A percentile compares a stretch with the other conserved stretches of the same genome.
These are phyloP conservation scores for Herpetotheres cachinnans DNA, from an alignment of 2,113 vertebrate species.

Conservation along the genomic window DNA sequence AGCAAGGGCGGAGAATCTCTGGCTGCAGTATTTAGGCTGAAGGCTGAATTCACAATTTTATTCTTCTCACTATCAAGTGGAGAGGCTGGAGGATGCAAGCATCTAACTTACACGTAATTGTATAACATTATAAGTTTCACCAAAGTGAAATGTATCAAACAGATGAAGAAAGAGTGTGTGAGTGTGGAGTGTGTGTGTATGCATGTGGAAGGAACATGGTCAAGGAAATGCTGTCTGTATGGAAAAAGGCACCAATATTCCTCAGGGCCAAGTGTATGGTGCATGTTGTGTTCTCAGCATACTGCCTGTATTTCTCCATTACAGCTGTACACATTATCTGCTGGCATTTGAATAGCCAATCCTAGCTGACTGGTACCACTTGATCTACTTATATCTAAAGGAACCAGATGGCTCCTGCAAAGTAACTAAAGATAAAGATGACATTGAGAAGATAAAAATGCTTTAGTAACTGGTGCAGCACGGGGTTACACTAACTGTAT, in stretches of 20 bases:
- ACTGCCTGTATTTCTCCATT: neutral
- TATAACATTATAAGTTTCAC: neutral
- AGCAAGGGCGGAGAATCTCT: neutral
- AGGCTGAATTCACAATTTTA: neutral
- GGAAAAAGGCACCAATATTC: neutral
- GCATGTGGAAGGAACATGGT: neutral
- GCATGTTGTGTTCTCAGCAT: neutral
- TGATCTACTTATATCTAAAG: neutral
- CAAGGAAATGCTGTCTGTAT: neutral
- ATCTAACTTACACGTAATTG: neutral
- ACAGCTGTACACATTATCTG: neutral
- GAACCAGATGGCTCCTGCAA: neutral
- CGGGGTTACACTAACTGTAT: neutral
- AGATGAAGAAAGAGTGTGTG: fast-evolving
- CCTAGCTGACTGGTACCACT: neutral
- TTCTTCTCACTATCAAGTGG: neutral
- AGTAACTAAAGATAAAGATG: neutral
- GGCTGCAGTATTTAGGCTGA: neutral
- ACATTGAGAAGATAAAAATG: neutral
- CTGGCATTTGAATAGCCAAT: neutral
- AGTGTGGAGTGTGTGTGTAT: neutral
- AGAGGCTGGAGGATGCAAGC: neutral
- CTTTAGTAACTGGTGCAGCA: neutral
- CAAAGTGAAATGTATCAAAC: neutral
- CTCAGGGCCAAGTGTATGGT: neutral